Percentiles rank a stretch among this genome's conserved stretches.
Evolutionary conservation across 2,888 invertebrate species (phyloP).

Genomic region (Pristionchus maxplancki): DNA sequence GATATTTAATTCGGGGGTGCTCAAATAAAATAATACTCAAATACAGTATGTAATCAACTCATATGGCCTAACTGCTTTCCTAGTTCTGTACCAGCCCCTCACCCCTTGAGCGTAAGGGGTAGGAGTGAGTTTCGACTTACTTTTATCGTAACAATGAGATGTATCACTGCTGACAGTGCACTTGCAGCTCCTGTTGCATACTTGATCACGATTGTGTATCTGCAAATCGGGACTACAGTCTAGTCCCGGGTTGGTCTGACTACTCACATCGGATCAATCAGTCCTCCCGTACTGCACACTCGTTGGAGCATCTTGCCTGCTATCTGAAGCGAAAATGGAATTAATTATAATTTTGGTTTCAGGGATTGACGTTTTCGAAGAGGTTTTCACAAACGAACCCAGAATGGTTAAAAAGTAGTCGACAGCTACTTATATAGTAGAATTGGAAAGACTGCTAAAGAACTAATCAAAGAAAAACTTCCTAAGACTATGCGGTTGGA

Average conservation of each 20-base stretch:
- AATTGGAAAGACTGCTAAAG: too few species aligned
- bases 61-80: not conserved
- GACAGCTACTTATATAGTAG: too few species aligned
- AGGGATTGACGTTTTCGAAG: too few species aligned
- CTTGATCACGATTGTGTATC: not conserved
- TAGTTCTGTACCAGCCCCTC: too few species aligned
- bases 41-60: not conserved
- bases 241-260: not conserved
- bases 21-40: not conserved
- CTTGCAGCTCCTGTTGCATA: not conserved
- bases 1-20: too few species aligned
- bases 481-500: too few species aligned
- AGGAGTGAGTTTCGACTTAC: not conserved
- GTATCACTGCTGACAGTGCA: not conserved
- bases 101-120: too few species aligned
- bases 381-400: too few species aligned
- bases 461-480: too few species aligned
- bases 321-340: not conserved
- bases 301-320: not conserved
- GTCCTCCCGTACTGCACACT: conserved; percentile 21
- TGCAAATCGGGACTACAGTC: not conserved
- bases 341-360: too few species aligned
- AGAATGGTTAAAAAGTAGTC: too few species aligned
- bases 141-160: not conserved
- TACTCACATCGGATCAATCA: not conserved